Conservation (phyloP, 2,113 vertebrate genomes). For the Bubalus kerabau region DNA sequence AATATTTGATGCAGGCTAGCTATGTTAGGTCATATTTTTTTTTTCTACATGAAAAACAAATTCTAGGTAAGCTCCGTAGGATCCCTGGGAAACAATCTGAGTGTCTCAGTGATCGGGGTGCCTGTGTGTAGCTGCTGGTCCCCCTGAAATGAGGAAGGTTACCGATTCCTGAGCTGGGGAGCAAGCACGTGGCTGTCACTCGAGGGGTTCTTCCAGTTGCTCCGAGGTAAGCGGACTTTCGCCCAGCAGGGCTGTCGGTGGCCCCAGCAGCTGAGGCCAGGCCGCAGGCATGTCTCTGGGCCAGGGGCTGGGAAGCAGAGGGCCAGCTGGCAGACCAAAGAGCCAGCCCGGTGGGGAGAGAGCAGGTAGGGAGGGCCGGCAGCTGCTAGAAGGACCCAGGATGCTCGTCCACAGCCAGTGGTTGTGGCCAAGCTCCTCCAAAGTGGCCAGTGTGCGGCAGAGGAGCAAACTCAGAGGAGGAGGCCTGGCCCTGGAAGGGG, state of each 20-base stretch:
- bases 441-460: neutral
- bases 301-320: neutral
- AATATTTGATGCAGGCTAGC: constrained; percentile 68
- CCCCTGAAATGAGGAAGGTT: constrained; percentile 50
- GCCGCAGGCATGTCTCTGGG: neutral
- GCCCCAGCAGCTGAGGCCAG: neutral
- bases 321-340: neutral
- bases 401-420: neutral
- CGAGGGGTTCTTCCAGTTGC: neutral
- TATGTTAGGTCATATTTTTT: constrained; percentile 64
- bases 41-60: constrained; percentile 66
- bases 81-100: constrained; percentile 51
- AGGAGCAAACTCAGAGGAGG: neutral
- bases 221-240: neutral
- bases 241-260: constrained; percentile 15
- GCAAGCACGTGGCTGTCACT: neutral
- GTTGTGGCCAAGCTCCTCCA: neutral
- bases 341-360: neutral
- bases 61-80: constrained; percentile 51
- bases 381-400: neutral
- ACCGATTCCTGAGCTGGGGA: constrained; percentile 31
- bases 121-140: neutral
- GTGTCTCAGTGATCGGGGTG: constrained; percentile 8
- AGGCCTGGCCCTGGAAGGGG: constrained; percentile 1
- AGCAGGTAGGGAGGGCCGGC: neutral